Conservation (phyloP, 2,888 invertebrate species). For the Hemicrepidius hirtus region DNA sequence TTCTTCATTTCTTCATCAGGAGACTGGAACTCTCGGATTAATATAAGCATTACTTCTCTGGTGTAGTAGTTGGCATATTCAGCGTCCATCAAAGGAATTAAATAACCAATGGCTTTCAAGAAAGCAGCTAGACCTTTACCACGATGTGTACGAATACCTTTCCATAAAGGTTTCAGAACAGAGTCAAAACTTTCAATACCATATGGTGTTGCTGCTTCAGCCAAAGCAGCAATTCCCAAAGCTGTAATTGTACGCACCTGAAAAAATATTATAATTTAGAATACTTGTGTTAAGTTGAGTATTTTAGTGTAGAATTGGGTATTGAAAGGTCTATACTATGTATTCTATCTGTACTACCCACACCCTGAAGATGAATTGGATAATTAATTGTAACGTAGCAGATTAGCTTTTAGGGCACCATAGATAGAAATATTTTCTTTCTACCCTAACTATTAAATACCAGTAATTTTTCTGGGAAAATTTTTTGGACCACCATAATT, state of each 20-base stretch:
- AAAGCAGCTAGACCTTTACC: constrained; percentile 99
- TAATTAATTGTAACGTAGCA: no score
- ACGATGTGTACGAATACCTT: constrained; percentile 94
- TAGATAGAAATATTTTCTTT: no score
- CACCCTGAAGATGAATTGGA: no score
- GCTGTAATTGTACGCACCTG: constrained; percentile 97
- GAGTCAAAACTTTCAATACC: constrained; percentile 99
- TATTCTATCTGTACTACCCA: no score
- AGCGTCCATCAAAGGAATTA: constrained; percentile 99
- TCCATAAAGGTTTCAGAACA: constrained; percentile 99
- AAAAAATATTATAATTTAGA: neutral
- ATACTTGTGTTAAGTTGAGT: no score
- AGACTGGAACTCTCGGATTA: constrained; percentile 99
- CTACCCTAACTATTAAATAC: no score
- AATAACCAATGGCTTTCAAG: constrained; percentile 98
- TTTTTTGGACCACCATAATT: no score
- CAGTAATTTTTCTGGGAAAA: no score
- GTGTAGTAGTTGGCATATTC: constrained; percentile 99
- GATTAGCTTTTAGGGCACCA: no score
- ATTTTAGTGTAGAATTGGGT: no score
- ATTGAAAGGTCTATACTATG: no score
- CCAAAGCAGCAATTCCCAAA: constrained; percentile 96
- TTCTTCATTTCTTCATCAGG: constrained; percentile 99
- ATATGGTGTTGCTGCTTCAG: constrained; percentile 99
- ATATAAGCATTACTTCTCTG: constrained; percentile 98